Base-by-base conservation (phyloP, 2,797 vertebrate genomes). In the Vireo griseus region DNA sequence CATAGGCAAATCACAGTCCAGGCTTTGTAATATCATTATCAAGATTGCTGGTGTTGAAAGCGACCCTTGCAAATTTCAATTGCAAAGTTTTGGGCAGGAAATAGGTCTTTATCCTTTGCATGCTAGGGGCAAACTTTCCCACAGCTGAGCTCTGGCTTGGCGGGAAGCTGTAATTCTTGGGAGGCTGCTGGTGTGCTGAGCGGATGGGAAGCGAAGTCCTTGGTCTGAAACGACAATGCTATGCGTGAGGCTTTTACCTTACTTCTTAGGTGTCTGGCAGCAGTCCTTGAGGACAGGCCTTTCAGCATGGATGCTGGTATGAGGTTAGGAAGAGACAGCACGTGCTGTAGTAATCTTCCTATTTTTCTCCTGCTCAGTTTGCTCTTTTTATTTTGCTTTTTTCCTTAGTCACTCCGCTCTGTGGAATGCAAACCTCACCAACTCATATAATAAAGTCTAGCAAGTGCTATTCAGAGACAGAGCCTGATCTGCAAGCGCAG, bases 91-190 rank as follows among this genome's bases (percentile, higher is more conserved):
- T 65, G 73, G 82, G 76, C 85, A 88, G 92, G 95, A 96, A 96
- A 78, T 88, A 47, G 66, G 79, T 58, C 85, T 96, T 81, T 86
- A 94, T 95, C 67, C 76, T 80, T 55, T 47, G 73, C 66, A 16
- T 91, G n/a, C 87, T 83, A 59, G 81, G 94, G 87, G 79, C 68
- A 90, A 48, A 86, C 78, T 90, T 96, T 96, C 91, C 89, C 87
- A 86, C 69, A 94, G 86, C 75, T 75, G 81, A 80, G 92, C 33
- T 75, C 19, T 8, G 90, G 75, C 75, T 83, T 80, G 80, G 68
- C 2, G 3, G 84, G 91, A 65, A 61, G 61, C 42, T 85, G 71
- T 71, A 54, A 39, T 71, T 95, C 71, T 79, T 91, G 71, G 45
- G 79, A 95, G 59, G 57, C 84, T 87, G 67, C 72, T 93, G 61